phyloP scores from a whole-genome alignment of 2,888 invertebrate genomes.

The Chrysotoxum bicinctum region DNA sequence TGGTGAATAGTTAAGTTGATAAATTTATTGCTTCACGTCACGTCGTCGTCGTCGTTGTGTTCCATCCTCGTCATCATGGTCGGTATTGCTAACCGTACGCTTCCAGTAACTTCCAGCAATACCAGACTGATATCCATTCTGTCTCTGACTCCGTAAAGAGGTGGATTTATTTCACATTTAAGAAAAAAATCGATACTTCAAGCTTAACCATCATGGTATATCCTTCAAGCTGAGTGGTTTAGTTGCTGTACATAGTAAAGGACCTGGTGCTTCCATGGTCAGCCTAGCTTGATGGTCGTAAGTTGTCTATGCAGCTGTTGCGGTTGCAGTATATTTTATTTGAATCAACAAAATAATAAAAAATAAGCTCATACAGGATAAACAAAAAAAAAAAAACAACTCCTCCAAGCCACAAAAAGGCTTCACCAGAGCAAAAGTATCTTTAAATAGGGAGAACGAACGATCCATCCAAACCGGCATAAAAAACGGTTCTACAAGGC shows the following conservation, averaged over 20 bases:
- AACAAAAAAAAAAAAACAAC: not conserved
- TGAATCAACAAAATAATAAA: slow-evolving; percentile 24
- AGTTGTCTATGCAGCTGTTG: slow-evolving; percentile 41
- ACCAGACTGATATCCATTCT: not conserved
- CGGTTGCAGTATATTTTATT: slow-evolving; percentile 54
- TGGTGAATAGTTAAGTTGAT: slow-evolving; percentile 22
- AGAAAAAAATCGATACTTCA: slow-evolving; percentile 46
- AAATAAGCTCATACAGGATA: not conserved
- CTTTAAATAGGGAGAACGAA: not conserved
- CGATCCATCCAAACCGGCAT: not conserved
- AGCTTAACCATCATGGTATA: slow-evolving; percentile 30
- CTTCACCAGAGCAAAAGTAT: not conserved
- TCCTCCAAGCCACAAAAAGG: slow-evolving; percentile 23
- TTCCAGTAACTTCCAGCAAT: not conserved
- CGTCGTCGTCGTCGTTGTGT: slow-evolving; percentile 13
- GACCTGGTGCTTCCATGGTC: not conserved
- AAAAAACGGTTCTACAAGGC: slow-evolving; percentile 4
- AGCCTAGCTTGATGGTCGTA: not conserved
- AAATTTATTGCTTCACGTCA: slow-evolving; percentile 49
- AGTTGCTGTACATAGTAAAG: not conserved
- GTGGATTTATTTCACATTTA: slow-evolving; percentile 52
- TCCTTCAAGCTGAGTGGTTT: slow-evolving; percentile 45
- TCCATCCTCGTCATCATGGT: not conserved
- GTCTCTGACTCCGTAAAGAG: slow-evolving; percentile 12
- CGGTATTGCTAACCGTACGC: not conserved